phyloP scores from a whole-genome alignment of 2,888 invertebrate genomes.

The Agapostemon virescens region DNA sequence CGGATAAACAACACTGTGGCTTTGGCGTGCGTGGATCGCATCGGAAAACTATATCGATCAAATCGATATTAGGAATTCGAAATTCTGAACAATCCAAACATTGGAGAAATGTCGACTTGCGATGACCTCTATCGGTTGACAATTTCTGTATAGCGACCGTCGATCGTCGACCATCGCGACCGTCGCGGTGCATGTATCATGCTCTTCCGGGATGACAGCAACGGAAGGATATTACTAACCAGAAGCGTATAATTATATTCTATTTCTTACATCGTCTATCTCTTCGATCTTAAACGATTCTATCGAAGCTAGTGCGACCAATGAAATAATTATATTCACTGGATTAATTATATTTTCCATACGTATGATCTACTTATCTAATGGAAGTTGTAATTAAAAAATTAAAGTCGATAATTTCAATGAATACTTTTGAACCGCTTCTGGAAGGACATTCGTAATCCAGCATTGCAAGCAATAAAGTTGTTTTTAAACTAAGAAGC shows the following conservation, averaged over 20 bases:
- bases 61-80: neutral
- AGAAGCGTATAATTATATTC: neutral
- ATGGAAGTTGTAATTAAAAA: neutral
- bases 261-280: neutral
- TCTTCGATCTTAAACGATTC: neutral
- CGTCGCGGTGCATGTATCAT: conserved; percentile 18
- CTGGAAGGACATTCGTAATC: neutral
- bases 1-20: conserved; percentile 12
- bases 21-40: neutral
- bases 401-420: neutral
- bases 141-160: conserved; percentile 33
- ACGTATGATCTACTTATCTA: no score
- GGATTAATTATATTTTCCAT: no score
- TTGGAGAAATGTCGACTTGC: conserved; percentile 38
- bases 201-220: conserved; percentile 25
- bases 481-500: no score
- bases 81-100: neutral
- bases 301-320: no score
- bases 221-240: conserved; percentile 20
- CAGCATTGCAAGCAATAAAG: neutral
- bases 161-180: no score
- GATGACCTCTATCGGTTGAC: conserved; percentile 42
- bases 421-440: neutral
- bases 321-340: no score
- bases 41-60: conserved; percentile 11